A percentile compares a stretch with the other conserved stretches of the same genome.
Evolutionary conservation across 2,888 invertebrate genomes (phyloP).

Genomic region (Nomada flava): DNA sequence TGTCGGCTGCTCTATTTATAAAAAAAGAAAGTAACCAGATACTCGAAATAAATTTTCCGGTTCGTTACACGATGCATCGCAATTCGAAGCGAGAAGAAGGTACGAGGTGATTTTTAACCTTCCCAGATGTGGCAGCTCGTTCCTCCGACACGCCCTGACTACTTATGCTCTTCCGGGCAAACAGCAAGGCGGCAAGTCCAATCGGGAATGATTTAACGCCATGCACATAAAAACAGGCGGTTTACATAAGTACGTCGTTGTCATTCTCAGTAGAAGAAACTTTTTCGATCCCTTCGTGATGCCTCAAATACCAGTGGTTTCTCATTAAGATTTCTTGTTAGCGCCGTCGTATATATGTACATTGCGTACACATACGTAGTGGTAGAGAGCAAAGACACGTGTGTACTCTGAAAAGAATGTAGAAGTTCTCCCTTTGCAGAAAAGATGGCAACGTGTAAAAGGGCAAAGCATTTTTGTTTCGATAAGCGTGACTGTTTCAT

Average conservation of each 20-base stretch:
- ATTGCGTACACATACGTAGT: not conserved
- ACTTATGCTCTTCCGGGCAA: constrained; percentile 75
- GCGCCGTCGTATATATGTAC: constrained; percentile 9
- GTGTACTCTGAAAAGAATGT: too few relatives aligned
- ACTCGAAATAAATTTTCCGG: constrained; percentile 32
- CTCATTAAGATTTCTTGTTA: constrained; percentile 71
- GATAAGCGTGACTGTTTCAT: too few relatives aligned
- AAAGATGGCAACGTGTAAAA: too few relatives aligned
- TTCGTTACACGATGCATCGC: constrained; percentile 24
- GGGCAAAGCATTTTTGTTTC: too few relatives aligned
- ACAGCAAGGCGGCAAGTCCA: constrained; percentile 63
- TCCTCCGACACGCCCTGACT: constrained; percentile 60
- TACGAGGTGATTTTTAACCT: constrained; percentile 71
- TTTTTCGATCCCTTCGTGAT: constrained; percentile 57
- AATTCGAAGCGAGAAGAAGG: constrained; percentile 49
- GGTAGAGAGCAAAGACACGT: not conserved
- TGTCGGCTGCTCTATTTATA: constrained; percentile 14
- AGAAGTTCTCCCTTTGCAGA: not conserved
- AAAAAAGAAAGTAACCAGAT: not conserved
- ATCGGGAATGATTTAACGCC: constrained; percentile 77
- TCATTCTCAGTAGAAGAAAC: constrained; percentile 70
- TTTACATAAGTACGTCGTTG: constrained; percentile 78
- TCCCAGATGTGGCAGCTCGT: constrained; percentile 69
- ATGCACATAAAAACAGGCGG: constrained; percentile 70
- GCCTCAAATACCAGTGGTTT: constrained; percentile 59